phyloP scores from a whole-genome alignment of 2,888 invertebrate species.

The Drosophila koepferae region DNA sequence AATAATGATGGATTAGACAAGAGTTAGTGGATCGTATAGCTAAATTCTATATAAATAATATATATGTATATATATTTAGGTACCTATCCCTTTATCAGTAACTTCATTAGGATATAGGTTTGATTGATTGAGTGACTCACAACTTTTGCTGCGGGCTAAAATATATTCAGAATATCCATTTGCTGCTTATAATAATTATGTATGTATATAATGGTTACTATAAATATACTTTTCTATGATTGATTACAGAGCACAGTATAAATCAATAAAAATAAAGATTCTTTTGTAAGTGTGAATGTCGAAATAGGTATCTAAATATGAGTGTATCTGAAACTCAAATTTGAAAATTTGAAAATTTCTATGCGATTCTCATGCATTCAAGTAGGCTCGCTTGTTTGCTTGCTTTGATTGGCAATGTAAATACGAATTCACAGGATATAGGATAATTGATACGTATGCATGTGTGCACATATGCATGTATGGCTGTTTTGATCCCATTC shows the following conservation, averaged over 20 bases:
- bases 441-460: neutral
- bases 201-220: neutral
- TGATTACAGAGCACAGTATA: constrained; percentile 12
- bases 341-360: neutral
- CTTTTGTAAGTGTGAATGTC: neutral
- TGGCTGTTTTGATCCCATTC: neutral
- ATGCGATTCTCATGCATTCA: neutral
- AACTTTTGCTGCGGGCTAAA: neutral
- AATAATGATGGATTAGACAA: constrained; percentile 57
- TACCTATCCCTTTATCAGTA: neutral
- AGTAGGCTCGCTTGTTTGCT: too few species aligned
- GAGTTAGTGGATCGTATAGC: neutral
- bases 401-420: neutral
- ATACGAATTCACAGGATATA: neutral
- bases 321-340: neutral
- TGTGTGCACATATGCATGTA: neutral
- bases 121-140: constrained; percentile 19
- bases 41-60: neutral
- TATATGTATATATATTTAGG: neutral
- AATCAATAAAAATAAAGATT: constrained; percentile 5
- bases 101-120: constrained; percentile 1
- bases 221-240: constrained; percentile 12
- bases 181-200: neutral
- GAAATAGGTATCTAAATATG: neutral
- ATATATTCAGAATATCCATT: neutral